Evolutionary conservation across 2,113 vertebrate species (phyloP).

Genomic region (Murina feae): DNA sequence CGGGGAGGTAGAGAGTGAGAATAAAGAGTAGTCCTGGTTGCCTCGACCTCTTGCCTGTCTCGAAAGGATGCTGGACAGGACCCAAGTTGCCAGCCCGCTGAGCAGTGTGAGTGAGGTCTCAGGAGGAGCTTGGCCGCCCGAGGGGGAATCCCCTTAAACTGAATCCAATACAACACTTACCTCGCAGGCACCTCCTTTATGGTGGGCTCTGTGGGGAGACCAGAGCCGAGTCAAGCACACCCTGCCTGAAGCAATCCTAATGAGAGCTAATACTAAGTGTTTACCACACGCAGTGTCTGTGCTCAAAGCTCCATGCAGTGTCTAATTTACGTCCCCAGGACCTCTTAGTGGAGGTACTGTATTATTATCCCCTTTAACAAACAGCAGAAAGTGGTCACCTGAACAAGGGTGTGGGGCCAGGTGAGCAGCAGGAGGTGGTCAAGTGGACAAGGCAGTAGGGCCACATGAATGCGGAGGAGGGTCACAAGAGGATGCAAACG

Average conservation of each 20-base stretch:
- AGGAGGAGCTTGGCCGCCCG: not conserved
- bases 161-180: not conserved
- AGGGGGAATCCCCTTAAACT: not conserved
- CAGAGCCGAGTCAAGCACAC: not conserved
- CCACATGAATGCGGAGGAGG: too few species aligned
- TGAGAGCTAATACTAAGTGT: not conserved
- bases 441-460: too few species aligned
- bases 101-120: not conserved
- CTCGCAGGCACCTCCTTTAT: not conserved
- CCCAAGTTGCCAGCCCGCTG: not conserved
- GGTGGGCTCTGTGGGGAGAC: not conserved
- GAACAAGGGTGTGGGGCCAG: too few species aligned
- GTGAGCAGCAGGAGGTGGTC: too few species aligned
- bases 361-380: not conserved
- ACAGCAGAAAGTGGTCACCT: too few species aligned
- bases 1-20: not conserved
- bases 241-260: not conserved
- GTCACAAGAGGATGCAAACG: too few species aligned
- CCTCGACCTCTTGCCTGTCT: not conserved
- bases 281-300: fast-evolving
- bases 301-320: not conserved
- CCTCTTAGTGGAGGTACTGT: not conserved
- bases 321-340: not conserved
- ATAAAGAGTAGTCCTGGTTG: not conserved
- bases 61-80: not conserved